Base-by-base conservation (phyloP, 2,113 vertebrate species). In the Bujurquina vittata region DNA sequence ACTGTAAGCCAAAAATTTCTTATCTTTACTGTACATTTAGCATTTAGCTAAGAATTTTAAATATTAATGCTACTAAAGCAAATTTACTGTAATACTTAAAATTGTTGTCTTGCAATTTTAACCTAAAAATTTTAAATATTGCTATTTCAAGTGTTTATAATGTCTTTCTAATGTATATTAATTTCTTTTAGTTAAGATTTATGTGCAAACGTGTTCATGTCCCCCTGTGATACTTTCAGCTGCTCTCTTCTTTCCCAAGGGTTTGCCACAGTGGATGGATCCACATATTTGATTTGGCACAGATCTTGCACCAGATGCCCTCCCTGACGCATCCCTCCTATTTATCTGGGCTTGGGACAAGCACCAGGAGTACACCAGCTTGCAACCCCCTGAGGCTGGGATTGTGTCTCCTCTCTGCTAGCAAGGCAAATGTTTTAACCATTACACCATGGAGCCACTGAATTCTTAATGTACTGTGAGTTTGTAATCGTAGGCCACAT, bases 271-370 rank as follows among this genome's bases (percentile, higher is more conserved):
- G 23, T 52, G 23, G 65, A 69, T 69, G 43, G 65, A 69, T 52
- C 65, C 43, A 69, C 65, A 69, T 69, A 69, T 69, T 69, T 69
- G 65, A 69, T 31, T 69, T 69, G 65, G 65, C 43, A 31, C 43
- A 52, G 23, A 31, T 52, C 49, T 69, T 18, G 31, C 65, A 69
- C 65, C 65, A 69, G 65, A 49, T 69, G 65, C 65, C 43, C 23
- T 52, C 43, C 23, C 23, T 69, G 65, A 69, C 43, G 5, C 23
- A 69, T 49, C 15, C 23, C 29, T 52, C 0, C 17, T 23, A 69
- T 69, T 52, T 69, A 69, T 69, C 65, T 40, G 26, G 17, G 43
- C 17, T 69, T 10, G 22, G 40, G 63, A 67, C 63, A 23, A 1
- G 43, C 17, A 69, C 65, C 43, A 69, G 65, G 65, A 69, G 43